Conservation (phyloP, 2,888 invertebrate species). For the Catonia carolina region DNA sequence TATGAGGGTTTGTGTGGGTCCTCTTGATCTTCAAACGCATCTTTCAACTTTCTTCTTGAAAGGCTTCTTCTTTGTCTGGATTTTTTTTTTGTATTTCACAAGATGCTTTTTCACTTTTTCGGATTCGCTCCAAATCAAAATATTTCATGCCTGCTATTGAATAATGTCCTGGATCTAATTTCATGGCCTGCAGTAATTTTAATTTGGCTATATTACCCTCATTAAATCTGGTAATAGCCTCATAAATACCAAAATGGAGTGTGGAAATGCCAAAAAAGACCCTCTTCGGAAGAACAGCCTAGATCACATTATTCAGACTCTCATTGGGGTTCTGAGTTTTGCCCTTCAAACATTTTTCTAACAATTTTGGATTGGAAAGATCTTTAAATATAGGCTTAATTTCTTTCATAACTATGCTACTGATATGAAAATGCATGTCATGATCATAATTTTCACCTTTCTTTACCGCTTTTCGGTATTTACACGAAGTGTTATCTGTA, state of each 20-base stretch:
- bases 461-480: too few relatives aligned
- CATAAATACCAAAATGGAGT: constrained; percentile 6
- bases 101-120: constrained; percentile 7
- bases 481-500: too few relatives aligned
- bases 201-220: constrained; percentile 10
- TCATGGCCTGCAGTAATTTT: not conserved
- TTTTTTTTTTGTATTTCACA: constrained; percentile 14
- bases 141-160: constrained; percentile 10
- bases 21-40: constrained; percentile 9
- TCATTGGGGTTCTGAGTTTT: not conserved
- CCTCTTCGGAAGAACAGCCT: not conserved
- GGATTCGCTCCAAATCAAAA: constrained; percentile 12
- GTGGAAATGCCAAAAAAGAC: not conserved
- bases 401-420: too few relatives aligned
- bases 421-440: too few relatives aligned
- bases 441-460: too few relatives aligned
- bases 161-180: constrained; percentile 7
- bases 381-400: too few relatives aligned
- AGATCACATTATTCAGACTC: not conserved
- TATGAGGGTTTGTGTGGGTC: constrained; percentile 1
- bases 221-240: constrained; percentile 12
- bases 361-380: not conserved
- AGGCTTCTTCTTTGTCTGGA: constrained; percentile 15
- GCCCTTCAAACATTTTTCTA: not conserved
- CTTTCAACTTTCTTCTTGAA: constrained; percentile 15